Evolutionary conservation across 2,888 invertebrate genomes (phyloP).

Genomic region (Phorcus lineatus): DNA sequence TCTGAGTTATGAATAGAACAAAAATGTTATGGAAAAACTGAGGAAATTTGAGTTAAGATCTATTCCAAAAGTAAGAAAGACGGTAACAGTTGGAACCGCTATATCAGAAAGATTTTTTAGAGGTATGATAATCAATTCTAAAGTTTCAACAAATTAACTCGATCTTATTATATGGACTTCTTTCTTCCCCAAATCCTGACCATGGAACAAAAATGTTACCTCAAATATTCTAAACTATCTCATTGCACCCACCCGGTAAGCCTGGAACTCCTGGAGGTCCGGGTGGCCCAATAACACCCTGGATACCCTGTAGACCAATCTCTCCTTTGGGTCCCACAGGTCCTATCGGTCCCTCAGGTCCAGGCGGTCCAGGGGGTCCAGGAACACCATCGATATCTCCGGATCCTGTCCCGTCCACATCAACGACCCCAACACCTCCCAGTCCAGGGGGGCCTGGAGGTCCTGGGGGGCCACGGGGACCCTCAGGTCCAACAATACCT

Average conservation of each 20-base stretch:
- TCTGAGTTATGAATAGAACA: too few species aligned
- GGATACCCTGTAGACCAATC: background rate
- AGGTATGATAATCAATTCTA: too few species aligned
- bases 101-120: too few species aligned
- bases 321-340: conserved; percentile 49
- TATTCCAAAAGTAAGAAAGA: too few species aligned
- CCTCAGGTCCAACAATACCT: conserved; percentile 40
- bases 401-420: conserved; percentile 26
- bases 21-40: too few species aligned
- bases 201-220: too few species aligned
- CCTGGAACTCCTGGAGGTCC: background rate
- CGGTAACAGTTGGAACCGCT: too few species aligned
- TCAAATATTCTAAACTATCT: too few species aligned
- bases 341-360: conserved; percentile 45
- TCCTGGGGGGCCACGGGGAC: conserved; percentile 44
- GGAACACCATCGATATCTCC: conserved; percentile 30
- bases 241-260: background rate
- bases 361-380: conserved; percentile 40
- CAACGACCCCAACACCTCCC: background rate
- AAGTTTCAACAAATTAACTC: too few species aligned
- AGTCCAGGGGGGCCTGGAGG: conserved; percentile 38
- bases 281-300: background rate
- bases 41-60: too few species aligned
- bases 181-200: too few species aligned
- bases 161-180: too few species aligned